Evolutionary conservation across 1,140 invertebrate genomes (phyloP).

Genomic region (Delia radicum): DNA sequence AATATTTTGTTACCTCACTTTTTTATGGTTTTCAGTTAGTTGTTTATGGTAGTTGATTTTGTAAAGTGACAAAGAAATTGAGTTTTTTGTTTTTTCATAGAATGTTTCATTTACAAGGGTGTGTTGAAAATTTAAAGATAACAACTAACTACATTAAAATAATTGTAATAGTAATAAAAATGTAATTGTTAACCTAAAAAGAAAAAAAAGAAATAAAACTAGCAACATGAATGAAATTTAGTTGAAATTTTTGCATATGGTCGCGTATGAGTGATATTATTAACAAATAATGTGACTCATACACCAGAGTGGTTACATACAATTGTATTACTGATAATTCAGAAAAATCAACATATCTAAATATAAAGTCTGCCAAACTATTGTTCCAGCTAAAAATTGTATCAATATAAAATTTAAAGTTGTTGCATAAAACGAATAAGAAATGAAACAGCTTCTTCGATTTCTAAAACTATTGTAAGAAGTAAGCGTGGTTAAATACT

Average conservation of each 20-base stretch:
- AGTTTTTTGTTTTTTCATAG: background rate
- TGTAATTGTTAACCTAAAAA: background rate
- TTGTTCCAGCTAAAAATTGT: too few species aligned
- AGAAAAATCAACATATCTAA: too few species aligned
- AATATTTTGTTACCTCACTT: background rate
- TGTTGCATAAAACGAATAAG: too few species aligned
- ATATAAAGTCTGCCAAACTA: too few species aligned
- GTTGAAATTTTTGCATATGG: background rate
- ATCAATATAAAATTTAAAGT: too few species aligned
- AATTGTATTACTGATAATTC: too few species aligned
- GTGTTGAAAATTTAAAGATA: background rate
- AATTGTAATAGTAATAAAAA: background rate
- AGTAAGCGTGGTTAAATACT: too few species aligned
- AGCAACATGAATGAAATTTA: too few species aligned
- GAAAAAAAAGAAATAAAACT: background rate
- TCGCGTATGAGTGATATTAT: background rate
- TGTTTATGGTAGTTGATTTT: background rate
- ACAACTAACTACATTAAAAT: background rate
- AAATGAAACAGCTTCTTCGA: too few species aligned
- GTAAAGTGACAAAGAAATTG: background rate
- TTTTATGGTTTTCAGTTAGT: background rate
- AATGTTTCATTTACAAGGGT: background rate
- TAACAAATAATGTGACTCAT: background rate
- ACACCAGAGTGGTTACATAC: background rate
- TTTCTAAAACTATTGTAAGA: too few species aligned